phyloP scores from a whole-genome alignment of 2,888 invertebrate genomes.

The Epistrophe grossulariae region DNA sequence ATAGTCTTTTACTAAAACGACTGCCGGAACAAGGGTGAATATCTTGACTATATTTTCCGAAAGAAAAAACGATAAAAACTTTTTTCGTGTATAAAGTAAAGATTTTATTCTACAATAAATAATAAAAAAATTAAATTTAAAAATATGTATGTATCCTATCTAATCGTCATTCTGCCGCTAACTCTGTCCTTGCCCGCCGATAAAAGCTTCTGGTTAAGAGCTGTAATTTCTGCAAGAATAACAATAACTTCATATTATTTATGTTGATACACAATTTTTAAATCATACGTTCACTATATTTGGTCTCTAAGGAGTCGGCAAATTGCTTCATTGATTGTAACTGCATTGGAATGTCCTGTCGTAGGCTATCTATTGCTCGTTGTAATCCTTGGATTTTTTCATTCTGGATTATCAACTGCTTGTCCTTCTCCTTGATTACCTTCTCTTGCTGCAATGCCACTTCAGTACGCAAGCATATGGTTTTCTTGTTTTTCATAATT shows the following conservation, averaged over 20 bases:
- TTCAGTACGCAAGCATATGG: conserved; percentile 82
- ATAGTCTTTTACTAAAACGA: too few relatives aligned
- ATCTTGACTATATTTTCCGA: too few relatives aligned
- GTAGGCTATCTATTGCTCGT: conserved; percentile 78
- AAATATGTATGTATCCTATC: conserved; percentile 12
- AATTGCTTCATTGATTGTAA: conserved; percentile 81
- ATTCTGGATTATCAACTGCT: conserved; percentile 77
- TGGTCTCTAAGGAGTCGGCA: conserved; percentile 80
- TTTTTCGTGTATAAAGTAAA: background rate
- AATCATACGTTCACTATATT: conserved; percentile 81
- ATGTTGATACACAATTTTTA: background rate
- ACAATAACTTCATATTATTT: too few relatives aligned
- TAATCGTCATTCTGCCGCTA: conserved; percentile 43
- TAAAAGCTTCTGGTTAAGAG: conserved; percentile 74
- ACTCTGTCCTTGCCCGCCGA: conserved; percentile 47
- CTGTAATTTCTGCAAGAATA: conserved; percentile 77
- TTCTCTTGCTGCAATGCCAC: conserved; percentile 82
- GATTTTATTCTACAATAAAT: conserved; percentile 52
- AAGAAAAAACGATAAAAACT: background rate
- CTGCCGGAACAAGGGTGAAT: too few relatives aligned
- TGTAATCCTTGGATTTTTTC: conserved; percentile 78
- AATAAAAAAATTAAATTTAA: conserved; percentile 5
- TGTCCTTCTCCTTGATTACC: conserved; percentile 80
- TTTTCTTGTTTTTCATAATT: conserved; percentile 80
- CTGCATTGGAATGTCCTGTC: conserved; percentile 80